Evolutionary conservation across 1,140 invertebrate genomes (phyloP).

Genomic region (Papilio polytes): DNA sequence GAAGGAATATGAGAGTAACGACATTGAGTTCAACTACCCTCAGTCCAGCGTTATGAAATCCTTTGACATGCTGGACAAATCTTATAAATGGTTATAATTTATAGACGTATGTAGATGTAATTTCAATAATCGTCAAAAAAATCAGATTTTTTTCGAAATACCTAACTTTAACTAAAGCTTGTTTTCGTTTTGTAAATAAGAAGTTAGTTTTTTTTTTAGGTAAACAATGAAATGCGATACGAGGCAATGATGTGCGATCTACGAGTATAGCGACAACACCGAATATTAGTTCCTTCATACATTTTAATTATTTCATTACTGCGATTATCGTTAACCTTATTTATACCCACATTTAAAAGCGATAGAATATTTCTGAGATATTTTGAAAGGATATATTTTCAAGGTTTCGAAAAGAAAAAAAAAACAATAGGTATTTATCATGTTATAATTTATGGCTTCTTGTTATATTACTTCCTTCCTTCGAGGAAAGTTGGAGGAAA

Average conservation of each 20-base stretch:
- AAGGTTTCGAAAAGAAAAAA: background rate
- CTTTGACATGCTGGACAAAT: background rate
- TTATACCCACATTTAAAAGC: background rate
- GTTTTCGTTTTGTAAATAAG: background rate
- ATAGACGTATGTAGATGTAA: background rate
- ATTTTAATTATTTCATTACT: too few species aligned
- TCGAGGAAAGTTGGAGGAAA: conserved; percentile 14
- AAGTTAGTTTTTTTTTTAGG: too few species aligned
- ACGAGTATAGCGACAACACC: too few species aligned
- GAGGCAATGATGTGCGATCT: too few species aligned
- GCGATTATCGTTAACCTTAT: too few species aligned
- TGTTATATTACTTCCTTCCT: conserved; percentile 27
- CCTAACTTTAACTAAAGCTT: background rate
- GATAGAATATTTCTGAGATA: background rate
- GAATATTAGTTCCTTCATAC: too few species aligned
- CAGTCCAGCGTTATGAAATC: conserved; percentile 13
- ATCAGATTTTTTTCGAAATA: background rate
- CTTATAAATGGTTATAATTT: background rate
- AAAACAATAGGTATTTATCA: conserved; percentile 26
- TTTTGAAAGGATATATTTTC: background rate
- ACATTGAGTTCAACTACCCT: conserved; percentile 14
- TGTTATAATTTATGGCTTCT: conserved; percentile 3
- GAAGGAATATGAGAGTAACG: conserved; percentile 4
- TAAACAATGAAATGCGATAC: too few species aligned
- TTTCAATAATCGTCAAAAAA: background rate